Base-by-base conservation (phyloP, 1,140 invertebrate genomes). In the Drosophila cardini region DNA sequence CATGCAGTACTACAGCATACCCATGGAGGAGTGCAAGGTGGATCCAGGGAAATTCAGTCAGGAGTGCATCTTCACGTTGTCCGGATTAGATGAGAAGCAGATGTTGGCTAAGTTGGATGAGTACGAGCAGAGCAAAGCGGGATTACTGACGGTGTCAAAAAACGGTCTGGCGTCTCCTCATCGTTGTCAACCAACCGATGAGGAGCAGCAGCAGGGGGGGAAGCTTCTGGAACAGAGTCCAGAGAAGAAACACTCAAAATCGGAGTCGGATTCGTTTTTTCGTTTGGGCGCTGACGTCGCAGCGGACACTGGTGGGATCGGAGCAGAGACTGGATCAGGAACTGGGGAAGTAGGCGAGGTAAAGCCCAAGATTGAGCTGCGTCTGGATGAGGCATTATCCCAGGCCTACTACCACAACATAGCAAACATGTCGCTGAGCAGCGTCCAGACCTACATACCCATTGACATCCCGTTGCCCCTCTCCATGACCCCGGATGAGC, bases 401-500 rank as follows among this genome's bases (percentile, higher is more conserved):
- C 76, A 80, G 64, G 83, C 90, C 1, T 90, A 84, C 2, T 83
- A 92, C 21, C 90, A 91, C 56, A 92, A 95, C 93, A 83, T 95
- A 93, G 58, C 94, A 93, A 71, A 94, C 90, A 86, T 94, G 93
- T 92, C 94, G 90, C 16, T 94, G 72, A 85, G 84, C 52, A 90
- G 92, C 53, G 80, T 94, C 1, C 94, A 93, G 1, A 94, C 94
- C 9, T 96, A 95, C 64, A 94, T 95, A 21, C 94, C 95, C 34
- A 96, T 95, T 73, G 96, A 96, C 72, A 96, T 95, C 80, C 96
- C 96, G 0, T 94, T 95, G 10, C 96, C 96, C 0, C 93, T 96
- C 46, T 94, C 96, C 79, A 94, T 97, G 92, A 95, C 96, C 1
- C 94, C 95, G 1, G 96, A 97, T 43, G 96, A 97, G 92, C 93